Percentiles rank a stretch among this genome's conserved stretches.
phyloP scores from a whole-genome alignment of 2,113 vertebrate genomes.

The Candoia aspera region DNA sequence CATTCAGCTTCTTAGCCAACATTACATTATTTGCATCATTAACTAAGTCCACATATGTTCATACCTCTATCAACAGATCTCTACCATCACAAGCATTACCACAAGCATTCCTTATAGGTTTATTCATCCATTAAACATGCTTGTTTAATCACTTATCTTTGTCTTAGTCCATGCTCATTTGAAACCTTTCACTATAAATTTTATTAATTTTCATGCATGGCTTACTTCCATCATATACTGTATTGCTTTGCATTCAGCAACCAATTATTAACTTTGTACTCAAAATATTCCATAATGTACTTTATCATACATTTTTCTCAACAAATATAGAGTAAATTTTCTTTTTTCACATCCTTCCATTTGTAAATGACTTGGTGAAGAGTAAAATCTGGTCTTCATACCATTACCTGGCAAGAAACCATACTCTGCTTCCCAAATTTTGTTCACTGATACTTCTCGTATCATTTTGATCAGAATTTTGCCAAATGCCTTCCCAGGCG shows the following conservation, averaged over 20 bases:
- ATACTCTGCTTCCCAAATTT: neutral
- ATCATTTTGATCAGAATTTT: neutral
- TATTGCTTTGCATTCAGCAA: neutral
- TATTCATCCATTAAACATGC: neutral
- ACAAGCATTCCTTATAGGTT: neutral
- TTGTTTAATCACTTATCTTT: neutral
- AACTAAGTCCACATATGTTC: neutral
- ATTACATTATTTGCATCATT: neutral
- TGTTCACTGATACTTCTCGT: neutral
- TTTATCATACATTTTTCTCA: neutral
- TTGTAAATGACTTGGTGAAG: neutral
- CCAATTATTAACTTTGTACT: neutral
- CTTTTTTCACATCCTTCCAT: neutral
- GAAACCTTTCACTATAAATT: neutral
- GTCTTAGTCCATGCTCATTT: neutral
- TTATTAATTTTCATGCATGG: neutral
- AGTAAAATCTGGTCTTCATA: neutral
- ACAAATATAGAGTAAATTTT: neutral
- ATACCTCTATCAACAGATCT: neutral
- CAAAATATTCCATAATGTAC: neutral
- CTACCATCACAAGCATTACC: neutral
- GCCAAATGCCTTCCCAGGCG: neutral
- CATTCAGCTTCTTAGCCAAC: neutral
- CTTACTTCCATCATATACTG: neutral
- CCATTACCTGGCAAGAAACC: neutral